Conservation (phyloP, 2,113 vertebrate species). For the Urocitellus parryii region DNA sequence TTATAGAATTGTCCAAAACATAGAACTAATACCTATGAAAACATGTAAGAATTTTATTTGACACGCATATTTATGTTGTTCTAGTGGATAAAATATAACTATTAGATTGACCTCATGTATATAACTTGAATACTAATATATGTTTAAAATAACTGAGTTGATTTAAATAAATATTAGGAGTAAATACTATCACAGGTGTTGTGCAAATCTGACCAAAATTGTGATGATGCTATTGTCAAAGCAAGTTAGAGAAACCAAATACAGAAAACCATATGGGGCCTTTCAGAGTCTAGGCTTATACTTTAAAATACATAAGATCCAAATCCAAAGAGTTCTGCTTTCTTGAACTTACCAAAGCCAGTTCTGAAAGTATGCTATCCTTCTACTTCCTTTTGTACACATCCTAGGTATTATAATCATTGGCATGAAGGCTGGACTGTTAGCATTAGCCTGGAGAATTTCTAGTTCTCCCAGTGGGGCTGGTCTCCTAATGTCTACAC, state of each 20-base stretch:
- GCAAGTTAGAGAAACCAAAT: conserved; percentile 29
- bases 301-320: not conserved
- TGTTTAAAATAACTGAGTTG: not conserved
- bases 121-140: conserved; percentile 13
- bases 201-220: not conserved
- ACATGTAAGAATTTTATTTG: not conserved
- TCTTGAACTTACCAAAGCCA: conserved; percentile 8
- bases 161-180: conserved; percentile 41
- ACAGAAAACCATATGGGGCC: not conserved
- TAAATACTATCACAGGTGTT: not conserved
- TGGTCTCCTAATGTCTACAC: not conserved
- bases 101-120: conserved; percentile 1
- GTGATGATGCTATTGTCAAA: not conserved
- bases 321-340: not conserved
- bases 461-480: not conserved
- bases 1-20: not conserved
- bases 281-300: not conserved
- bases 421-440: not conserved
- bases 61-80: conserved; percentile 7
- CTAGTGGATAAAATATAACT: conserved; percentile 10
- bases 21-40: not conserved
- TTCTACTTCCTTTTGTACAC: not conserved
- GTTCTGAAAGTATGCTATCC: not conserved
- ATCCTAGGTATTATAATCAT: not conserved
- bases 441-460: not conserved